phyloP scores from a whole-genome alignment of 2,113 vertebrate genomes.

The Nesoenas mayeri region DNA sequence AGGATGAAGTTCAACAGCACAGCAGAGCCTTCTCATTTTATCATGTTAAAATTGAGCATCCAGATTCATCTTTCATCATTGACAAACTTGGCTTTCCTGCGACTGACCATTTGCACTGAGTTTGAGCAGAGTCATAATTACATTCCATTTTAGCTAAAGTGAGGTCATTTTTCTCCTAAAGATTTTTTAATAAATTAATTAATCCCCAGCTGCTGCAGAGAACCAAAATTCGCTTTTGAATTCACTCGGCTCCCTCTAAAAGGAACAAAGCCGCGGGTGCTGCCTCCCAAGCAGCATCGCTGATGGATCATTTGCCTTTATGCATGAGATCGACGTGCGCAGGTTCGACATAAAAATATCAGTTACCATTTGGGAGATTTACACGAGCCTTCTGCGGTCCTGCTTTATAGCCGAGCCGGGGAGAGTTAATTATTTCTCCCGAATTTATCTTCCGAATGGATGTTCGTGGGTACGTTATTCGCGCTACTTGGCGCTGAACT shows the following conservation, averaged over 20 bases:
- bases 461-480: slow-evolving; percentile 4
- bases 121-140: background rate
- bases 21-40: background rate
- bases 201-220: background rate
- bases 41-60: background rate
- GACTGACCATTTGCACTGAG: background rate
- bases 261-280: background rate
- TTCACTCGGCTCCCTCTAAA: background rate
- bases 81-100: background rate
- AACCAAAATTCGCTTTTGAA: background rate
- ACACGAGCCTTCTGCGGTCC: slow-evolving; percentile 25
- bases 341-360: slow-evolving; percentile 31
- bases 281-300: background rate
- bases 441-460: slow-evolving; percentile 65
- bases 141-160: background rate
- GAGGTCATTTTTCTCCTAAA: background rate
- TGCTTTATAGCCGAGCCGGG: slow-evolving; percentile 4
- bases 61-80: background rate
- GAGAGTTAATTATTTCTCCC: slow-evolving; percentile 56
- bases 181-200: background rate
- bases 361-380: slow-evolving; percentile 32
- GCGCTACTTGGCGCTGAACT: background rate
- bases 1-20: background rate
- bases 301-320: slow-evolving; percentile 40
- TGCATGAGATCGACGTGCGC: background rate